Evolutionary conservation across 2,888 invertebrate species (phyloP).

Genomic region (Himalopsyche tibetana): DNA sequence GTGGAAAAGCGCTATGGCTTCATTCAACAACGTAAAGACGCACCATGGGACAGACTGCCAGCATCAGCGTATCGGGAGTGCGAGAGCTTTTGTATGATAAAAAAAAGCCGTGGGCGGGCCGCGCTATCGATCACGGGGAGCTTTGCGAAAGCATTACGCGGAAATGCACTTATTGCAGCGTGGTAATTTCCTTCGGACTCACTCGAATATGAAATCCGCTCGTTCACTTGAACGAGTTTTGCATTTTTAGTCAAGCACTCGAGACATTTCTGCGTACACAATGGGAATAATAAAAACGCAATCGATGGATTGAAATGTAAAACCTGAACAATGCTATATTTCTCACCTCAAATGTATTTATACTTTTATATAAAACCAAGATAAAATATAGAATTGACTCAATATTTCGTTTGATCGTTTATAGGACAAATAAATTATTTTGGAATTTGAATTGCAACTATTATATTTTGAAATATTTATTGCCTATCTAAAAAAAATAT

Average conservation of each 20-base stretch:
- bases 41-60: no score
- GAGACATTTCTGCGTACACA: slow-evolving; percentile 2
- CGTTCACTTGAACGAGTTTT: slow-evolving; percentile 5
- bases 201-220: slow-evolving; percentile 29
- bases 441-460: no score
- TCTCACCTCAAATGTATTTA: no score
- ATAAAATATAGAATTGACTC: no score
- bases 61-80: not conserved
- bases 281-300: slow-evolving; percentile 1
- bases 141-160: slow-evolving; percentile 50
- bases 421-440: no score
- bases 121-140: slow-evolving; percentile 40
- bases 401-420: no score
- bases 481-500: no score
- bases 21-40: no score
- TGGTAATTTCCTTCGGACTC: slow-evolving; percentile 32
- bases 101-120: slow-evolving; percentile 24
- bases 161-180: slow-evolving; percentile 55
- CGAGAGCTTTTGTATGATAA: not conserved
- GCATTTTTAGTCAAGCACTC: slow-evolving; percentile 8
- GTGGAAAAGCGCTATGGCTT: no score
- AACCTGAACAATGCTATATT: no score
- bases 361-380: no score
- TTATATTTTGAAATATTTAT: no score
- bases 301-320: not conserved